These are phyloP conservation scores for Noctua janthina DNA, from an alignment of 2,888 invertebrate genomes.

Conservation along the genomic window DNA sequence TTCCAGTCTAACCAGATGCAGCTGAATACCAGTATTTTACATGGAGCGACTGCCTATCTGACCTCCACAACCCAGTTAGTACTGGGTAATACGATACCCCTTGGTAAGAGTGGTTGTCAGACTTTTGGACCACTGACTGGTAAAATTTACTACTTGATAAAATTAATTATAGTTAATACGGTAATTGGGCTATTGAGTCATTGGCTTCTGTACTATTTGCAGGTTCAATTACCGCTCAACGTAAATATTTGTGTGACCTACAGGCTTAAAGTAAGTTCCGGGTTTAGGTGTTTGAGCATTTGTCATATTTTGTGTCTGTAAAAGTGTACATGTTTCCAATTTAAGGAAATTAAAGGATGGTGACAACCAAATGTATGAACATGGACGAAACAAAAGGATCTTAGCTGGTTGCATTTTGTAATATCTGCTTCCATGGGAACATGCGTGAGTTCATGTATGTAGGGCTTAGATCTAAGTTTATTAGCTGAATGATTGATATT, in stretches of 20 bases:
- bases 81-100: too few species aligned
- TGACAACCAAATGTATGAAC: neutral
- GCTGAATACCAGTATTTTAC: too few species aligned
- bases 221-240: neutral
- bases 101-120: too few species aligned
- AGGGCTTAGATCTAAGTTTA: neutral
- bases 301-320: neutral
- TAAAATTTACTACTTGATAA: too few species aligned
- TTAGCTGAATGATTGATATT: neutral
- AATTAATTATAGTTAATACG: conserved; percentile 2
- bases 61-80: too few species aligned
- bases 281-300: neutral
- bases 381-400: neutral
- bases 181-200: neutral
- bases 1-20: too few species aligned
- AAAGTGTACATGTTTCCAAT: neutral
- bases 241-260: conserved; percentile 15
- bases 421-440: neutral
- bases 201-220: conserved; percentile 8
- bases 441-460: neutral
- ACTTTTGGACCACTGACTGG: too few species aligned
- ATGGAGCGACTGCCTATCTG: too few species aligned
- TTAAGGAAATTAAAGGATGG: neutral
- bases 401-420: neutral
- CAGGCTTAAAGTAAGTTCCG: neutral